Base-by-base conservation (phyloP, 2,113 vertebrate genomes). In the Pimephales promelas region DNA sequence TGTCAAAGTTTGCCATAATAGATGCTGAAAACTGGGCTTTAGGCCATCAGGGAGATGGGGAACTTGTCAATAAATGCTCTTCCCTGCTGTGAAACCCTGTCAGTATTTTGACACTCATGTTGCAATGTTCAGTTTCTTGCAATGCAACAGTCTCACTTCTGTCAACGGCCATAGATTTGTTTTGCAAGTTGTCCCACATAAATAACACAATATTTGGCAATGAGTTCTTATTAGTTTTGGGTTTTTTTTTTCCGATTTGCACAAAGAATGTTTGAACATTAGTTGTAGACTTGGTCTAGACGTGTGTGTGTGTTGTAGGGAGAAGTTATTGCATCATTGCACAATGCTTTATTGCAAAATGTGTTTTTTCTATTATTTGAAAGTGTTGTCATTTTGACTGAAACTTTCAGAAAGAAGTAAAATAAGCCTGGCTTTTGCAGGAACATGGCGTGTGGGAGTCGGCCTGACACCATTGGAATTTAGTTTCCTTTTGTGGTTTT, bases 11-110 rank as follows among this genome's bases (percentile, higher is more conserved):
- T 75, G 24, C 20, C 34, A 8, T 73, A 43, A 64, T 61, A 52
- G 54, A 78, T 87, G 62, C 22, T 47, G 66, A 73, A 43, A 81
- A 77, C 7, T 34, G 10, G 61, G 72, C 31, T 70, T 77, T 77
- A 36, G 57, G 45, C 52, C 83, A 49, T 45, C 45, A 74, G 47
- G 59, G 57, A 62, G 54, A 68, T n/a, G 11, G 70, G 68, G 57
- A 62, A 62, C 22, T 52, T 86, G 76, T 83, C 81, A 84, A 75
- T 57, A 68, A 20, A 76, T 72, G n/a, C 34, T 59, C 78, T 78
- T 81, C 54, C 78, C 64, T 54, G 56, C 62, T 78, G 68, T 70
- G 64, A 76, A 40, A 47, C 36, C 64, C 40, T 52, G 20, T 81
- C 54, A 70, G 49, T 52, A 40, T 70, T 66, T 61, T 75, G 24